Evolutionary conservation across 2,888 invertebrate species (phyloP).

Genomic region (Seladonia tumulorum): DNA sequence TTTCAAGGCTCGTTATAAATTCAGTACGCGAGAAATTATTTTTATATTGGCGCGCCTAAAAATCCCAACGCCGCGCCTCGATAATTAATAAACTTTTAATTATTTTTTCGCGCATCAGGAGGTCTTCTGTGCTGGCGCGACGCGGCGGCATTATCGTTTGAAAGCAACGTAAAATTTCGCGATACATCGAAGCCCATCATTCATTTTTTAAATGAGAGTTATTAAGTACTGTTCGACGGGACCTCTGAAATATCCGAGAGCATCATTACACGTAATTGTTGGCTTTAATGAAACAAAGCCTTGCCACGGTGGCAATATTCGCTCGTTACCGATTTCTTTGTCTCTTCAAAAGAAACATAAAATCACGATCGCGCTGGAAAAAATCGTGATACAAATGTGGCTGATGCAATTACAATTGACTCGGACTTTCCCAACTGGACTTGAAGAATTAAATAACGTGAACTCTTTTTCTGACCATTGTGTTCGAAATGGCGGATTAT

Average conservation of each 20-base stretch:
- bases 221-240: constrained; percentile 45
- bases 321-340: neutral
- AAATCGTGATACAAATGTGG: neutral
- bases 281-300: constrained; percentile 44
- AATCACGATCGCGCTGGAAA: neutral
- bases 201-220: constrained; percentile 50
- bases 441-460: neutral
- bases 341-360: constrained; percentile 8
- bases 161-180: constrained; percentile 25
- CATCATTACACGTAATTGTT: constrained; percentile 50
- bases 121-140: constrained; percentile 25
- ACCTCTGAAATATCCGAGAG: constrained; percentile 40
- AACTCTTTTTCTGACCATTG: neutral
- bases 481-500: neutral
- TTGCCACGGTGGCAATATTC: constrained; percentile 12
- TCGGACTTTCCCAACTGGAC: neutral
- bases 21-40: constrained; percentile 22
- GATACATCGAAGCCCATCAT: constrained; percentile 46
- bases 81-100: constrained; percentile 60
- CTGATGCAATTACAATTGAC: neutral
- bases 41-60: constrained; percentile 28
- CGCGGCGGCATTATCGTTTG: constrained; percentile 29
- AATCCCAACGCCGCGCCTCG: constrained; percentile 18
- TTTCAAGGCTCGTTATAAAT: constrained; percentile 45
- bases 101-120: constrained; percentile 48